Evolutionary conservation across 2,797 vertebrate genomes (phyloP).

Genomic region (Crax fasciolata): DNA sequence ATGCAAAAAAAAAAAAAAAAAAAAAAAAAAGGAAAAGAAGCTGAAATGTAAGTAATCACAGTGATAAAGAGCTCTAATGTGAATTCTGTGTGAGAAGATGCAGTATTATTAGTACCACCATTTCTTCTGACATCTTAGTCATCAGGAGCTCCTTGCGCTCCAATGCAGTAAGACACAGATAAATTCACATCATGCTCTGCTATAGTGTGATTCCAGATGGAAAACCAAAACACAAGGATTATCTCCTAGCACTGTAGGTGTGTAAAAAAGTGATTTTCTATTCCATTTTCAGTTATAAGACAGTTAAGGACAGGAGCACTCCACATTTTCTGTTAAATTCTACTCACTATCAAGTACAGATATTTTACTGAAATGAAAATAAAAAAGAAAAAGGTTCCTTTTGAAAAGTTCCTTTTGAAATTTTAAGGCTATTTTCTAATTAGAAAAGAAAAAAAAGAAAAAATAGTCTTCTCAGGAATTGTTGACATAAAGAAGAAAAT

Average conservation of each 20-base stretch:
- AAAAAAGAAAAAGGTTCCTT: not conserved
- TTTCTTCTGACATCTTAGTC: not conserved
- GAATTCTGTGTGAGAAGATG: not conserved
- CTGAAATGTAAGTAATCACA: not conserved
- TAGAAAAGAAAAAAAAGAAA: not conserved
- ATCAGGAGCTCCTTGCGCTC: not conserved
- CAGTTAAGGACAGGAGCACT: not conserved
- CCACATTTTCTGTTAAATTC: not conserved
- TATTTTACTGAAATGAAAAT: not conserved
- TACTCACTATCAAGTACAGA: not conserved
- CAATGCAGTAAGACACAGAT: not conserved
- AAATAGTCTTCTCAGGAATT: not conserved
- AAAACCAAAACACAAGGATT: constrained; percentile 3
- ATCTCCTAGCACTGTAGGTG: not conserved
- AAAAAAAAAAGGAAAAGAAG: not conserved
- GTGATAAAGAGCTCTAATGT: not conserved
- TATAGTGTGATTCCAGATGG: not conserved
- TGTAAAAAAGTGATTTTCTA: not conserved
- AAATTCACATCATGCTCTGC: not conserved
- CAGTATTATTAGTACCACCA: not conserved
- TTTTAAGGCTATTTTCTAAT: not conserved
- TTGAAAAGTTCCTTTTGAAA: not conserved
- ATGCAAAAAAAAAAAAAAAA: not conserved
- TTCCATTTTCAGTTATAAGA: not conserved
- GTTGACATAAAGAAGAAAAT: not conserved